Evolutionary conservation across 1,140 invertebrate genomes (phyloP).

Genomic region (Physella acuta): DNA sequence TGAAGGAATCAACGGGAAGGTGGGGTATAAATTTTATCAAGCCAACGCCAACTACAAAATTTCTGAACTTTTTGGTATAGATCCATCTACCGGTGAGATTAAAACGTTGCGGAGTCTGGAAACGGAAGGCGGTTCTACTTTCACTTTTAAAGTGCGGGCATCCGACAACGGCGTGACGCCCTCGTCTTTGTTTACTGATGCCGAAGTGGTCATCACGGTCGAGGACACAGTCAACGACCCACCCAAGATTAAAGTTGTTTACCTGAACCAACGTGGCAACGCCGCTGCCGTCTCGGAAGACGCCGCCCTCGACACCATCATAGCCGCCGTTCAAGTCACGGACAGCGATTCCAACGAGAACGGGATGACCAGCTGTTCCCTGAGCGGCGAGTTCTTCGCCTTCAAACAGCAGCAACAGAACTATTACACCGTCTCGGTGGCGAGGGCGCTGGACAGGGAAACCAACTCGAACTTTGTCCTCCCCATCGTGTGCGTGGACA

Average conservation of each 20-base stretch:
- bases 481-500: constrained; percentile 34
- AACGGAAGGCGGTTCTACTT: constrained; percentile 34
- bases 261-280: constrained; percentile 11
- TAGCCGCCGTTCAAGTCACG: constrained; percentile 32
- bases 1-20: constrained; percentile 71
- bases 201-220: constrained; percentile 29
- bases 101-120: constrained; percentile 36
- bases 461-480: constrained; percentile 22
- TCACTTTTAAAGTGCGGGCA: constrained; percentile 44
- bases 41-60: constrained; percentile 69
- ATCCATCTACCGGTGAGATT: constrained; percentile 35
- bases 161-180: constrained; percentile 40
- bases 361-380: constrained; percentile 33
- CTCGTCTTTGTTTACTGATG: constrained; percentile 33
- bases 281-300: constrained; percentile 29
- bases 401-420: constrained; percentile 20
- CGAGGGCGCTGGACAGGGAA: constrained; percentile 33
- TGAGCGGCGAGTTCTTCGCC: constrained; percentile 27
- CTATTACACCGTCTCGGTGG: constrained; percentile 36
- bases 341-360: constrained; percentile 38
- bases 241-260: constrained; percentile 27
- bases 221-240: constrained; percentile 30
- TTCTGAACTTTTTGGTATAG: constrained; percentile 63
- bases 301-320: constrained; percentile 33
- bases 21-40: constrained; percentile 66